Conservation (phyloP, 1,140 invertebrate species). For the Polypedilum pembai region DNA sequence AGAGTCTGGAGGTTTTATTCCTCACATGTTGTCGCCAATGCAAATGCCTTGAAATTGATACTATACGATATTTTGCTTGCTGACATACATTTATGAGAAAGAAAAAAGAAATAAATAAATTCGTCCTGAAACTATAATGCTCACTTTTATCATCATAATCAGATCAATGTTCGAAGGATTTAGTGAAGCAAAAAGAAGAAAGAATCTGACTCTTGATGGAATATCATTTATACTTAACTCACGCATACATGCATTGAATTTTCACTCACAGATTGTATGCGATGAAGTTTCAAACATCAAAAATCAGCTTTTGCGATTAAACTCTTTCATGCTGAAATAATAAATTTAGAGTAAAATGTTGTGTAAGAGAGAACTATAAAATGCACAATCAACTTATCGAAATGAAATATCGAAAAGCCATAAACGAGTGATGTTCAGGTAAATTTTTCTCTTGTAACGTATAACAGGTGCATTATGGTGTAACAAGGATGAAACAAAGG, state of each 20-base stretch:
- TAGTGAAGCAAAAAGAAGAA: not conserved
- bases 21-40: too few species aligned
- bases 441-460: not conserved
- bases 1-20: too few species aligned
- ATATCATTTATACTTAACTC: not conserved
- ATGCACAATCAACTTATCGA: constrained; percentile 9
- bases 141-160: not conserved
- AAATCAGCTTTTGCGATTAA: constrained; percentile 27
- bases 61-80: too few species aligned
- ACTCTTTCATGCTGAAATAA: constrained; percentile 26
- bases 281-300: not conserved
- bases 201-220: not conserved
- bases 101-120: too few species aligned
- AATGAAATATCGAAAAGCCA: not conserved
- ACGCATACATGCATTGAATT: not conserved
- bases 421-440: not conserved
- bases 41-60: too few species aligned
- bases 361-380: not conserved
- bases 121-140: too few species aligned
- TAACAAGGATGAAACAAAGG: constrained; percentile 9
- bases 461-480: constrained; percentile 26
- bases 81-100: too few species aligned
- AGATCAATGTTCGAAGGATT: not conserved
- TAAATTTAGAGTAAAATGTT: not conserved
- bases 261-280: not conserved